A percentile compares a stretch with the other conserved stretches of the same genome.
phyloP scores from a whole-genome alignment of 2,797 vertebrate species.

The Trematomus bernacchii region DNA sequence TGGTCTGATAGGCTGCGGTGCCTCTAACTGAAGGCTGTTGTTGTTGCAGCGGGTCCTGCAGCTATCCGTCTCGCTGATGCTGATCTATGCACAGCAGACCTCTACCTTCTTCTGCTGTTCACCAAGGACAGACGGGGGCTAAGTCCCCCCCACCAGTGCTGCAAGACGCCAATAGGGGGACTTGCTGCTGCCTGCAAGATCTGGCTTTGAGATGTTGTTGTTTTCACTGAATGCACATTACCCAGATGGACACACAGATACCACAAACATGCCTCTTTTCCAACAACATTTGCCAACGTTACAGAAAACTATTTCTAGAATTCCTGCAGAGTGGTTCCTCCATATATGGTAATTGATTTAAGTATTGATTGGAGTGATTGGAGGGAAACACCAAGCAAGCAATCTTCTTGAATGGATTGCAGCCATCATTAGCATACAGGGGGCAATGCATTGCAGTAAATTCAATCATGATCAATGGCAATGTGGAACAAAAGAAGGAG shows the following conservation, averaged over 20 bases:
- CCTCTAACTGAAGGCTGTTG: constrained; percentile 75
- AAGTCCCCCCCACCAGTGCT: background rate
- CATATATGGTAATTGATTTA: background rate
- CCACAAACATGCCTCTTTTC: background rate
- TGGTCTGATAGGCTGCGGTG: constrained; percentile 71
- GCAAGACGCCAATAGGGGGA: constrained; percentile 23
- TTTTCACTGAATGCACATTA: constrained; percentile 42
- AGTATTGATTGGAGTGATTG: constrained; percentile 35
- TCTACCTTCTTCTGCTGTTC: constrained; percentile 26
- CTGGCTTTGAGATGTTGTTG: constrained; percentile 38
- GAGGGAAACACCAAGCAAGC: background rate
- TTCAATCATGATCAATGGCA: constrained; percentile 70
- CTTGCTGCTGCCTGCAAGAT: constrained; percentile 45
- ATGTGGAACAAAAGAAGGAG: constrained; percentile 75
- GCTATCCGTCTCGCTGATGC: constrained; percentile 42
- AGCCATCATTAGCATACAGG: constrained; percentile 22
- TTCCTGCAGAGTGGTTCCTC: background rate
- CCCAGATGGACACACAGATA: constrained; percentile 23
- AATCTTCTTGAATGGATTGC: constrained; percentile 27
- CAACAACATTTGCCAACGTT: background rate
- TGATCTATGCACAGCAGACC: constrained; percentile 45
- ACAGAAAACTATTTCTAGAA: constrained; percentile 19
- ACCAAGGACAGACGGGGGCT: constrained; percentile 33
- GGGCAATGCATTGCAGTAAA: constrained; percentile 25
- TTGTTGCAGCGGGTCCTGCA: constrained; percentile 71